A percentile compares a stretch with the other conserved stretches of the same genome.
Evolutionary conservation across 1,140 invertebrate species (phyloP).

Genomic region (Drosophila serrata): DNA sequence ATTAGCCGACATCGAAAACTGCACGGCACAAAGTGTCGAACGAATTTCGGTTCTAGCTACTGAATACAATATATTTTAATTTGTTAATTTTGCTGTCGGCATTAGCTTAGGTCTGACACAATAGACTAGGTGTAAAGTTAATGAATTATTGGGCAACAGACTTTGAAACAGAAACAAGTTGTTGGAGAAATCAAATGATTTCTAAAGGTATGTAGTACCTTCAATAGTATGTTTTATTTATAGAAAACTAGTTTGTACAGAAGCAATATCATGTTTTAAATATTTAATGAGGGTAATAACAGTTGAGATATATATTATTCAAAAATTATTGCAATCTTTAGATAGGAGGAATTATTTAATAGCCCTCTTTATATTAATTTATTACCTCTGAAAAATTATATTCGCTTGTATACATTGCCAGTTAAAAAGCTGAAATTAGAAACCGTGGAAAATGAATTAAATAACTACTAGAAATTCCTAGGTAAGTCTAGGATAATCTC

Average conservation of each 20-base stretch:
- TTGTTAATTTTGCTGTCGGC: constrained; percentile 34
- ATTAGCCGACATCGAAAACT: constrained; percentile 60
- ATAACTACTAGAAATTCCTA: not conserved
- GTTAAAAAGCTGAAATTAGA: not conserved
- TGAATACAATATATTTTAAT: constrained; percentile 32
- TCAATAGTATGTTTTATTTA: not conserved
- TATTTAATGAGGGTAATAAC: too few relatives aligned
- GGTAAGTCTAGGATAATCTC: not conserved
- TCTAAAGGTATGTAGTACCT: not conserved
- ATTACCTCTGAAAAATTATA: not conserved
- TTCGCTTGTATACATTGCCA: not conserved
- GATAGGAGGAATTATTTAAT: not conserved
- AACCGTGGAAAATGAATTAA: too few relatives aligned
- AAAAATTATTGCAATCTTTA: too few relatives aligned
- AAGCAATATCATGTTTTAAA: not conserved
- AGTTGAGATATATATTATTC: not conserved
- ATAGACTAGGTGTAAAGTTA: constrained; percentile 26
- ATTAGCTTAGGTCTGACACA: constrained; percentile 1
- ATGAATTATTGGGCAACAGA: constrained; percentile 13
- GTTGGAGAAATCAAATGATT: not conserved
- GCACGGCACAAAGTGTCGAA: constrained; percentile 45
- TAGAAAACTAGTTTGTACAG: not conserved
- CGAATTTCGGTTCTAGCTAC: constrained; percentile 28
- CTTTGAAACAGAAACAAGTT: too few relatives aligned
- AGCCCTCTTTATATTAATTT: not conserved